A percentile compares a stretch with the other conserved stretches of the same genome.
Evolutionary conservation across 2,888 invertebrate species (phyloP).

Genomic region (Gari tellinella): DNA sequence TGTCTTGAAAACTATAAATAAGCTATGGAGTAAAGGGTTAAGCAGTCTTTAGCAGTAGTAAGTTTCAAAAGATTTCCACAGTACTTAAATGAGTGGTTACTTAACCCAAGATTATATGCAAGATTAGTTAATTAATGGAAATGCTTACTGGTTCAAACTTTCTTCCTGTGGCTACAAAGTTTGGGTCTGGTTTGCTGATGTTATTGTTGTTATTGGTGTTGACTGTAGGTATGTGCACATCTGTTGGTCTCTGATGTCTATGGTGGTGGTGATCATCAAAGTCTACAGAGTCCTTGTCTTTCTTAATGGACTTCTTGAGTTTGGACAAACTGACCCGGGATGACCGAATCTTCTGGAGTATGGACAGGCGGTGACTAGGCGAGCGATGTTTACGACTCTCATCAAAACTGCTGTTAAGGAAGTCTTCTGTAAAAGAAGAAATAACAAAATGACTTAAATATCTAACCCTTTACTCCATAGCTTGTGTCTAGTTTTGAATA

Average conservation of each 20-base stretch:
- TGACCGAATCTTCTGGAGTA: conserved; percentile 74
- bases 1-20: too few species aligned
- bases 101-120: too few species aligned
- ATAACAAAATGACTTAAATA: neutral
- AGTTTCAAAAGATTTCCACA: too few species aligned
- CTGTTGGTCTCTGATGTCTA: neutral
- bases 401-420: conserved; percentile 56
- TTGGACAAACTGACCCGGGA: conserved; percentile 69
- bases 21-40: too few species aligned
- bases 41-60: too few species aligned
- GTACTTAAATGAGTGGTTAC: too few species aligned
- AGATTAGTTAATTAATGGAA: too few species aligned
- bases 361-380: conserved; percentile 69
- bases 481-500: too few species aligned
- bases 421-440: conserved; percentile 42
- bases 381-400: conserved; percentile 71
- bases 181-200: neutral
- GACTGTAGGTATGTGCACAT: neutral
- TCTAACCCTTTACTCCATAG: too few species aligned
- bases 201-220: conserved; percentile 4
- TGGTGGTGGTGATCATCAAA: conserved; percentile 11
- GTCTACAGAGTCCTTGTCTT: conserved; percentile 34
- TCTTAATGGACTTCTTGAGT: conserved; percentile 71
- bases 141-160: neutral
- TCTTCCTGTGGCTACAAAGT: neutral